Base-by-base conservation (phyloP, 1,140 invertebrate genomes). In the Aphelinus atriplicis region DNA sequence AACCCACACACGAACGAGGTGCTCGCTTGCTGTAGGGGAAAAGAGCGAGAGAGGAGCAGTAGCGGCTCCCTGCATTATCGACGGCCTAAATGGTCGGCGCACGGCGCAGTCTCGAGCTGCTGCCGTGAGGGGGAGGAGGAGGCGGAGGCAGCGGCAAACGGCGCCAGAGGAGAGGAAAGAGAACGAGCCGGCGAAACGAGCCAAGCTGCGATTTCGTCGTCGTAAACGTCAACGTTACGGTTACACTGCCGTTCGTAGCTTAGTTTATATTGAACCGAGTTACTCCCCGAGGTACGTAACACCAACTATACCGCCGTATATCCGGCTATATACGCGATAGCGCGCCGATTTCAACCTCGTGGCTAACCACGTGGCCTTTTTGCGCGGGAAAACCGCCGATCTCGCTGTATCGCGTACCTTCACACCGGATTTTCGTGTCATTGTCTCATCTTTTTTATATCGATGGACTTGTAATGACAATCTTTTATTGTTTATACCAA, bases 211-310 rank as follows among this genome's bases (percentile, higher is more conserved):
- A 88, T 88, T 88, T 88, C 86, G 86, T 87, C 83, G 84, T 88
- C 87, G 87, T 88, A 88, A 88, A 88, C 86, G 87, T 88, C 86
- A 88, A 84, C 85, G 85, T 88, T 88, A 88, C 86, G 86, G 85
- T 88, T 88, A 88, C 86, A 85, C 84, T 82, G 86, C 87, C 86
- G 84, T 88, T 88, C 47, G 82, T 80, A 85, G 80, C 84, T 84
- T 87, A 82, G 84, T 88, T 87, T 88, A 88, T 88, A 88, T 88
- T 86, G 85, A 87, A 88, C 84, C 82, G 84, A 86, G 83, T 87
- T 87, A 86, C 85, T 88, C 86, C 87, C 86, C 82, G 84, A 88
- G 86, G 85, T 88, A 87, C 86, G 83, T 86, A 88, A 87, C 86
- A 88, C 85, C 85, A 85, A 84, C 80, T 83, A 79, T 78, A 81